A percentile compares a stretch with the other conserved stretches of the same genome.
phyloP scores from a whole-genome alignment of 2,113 vertebrate genomes.

The Reinhardtius hippoglossoides region DNA sequence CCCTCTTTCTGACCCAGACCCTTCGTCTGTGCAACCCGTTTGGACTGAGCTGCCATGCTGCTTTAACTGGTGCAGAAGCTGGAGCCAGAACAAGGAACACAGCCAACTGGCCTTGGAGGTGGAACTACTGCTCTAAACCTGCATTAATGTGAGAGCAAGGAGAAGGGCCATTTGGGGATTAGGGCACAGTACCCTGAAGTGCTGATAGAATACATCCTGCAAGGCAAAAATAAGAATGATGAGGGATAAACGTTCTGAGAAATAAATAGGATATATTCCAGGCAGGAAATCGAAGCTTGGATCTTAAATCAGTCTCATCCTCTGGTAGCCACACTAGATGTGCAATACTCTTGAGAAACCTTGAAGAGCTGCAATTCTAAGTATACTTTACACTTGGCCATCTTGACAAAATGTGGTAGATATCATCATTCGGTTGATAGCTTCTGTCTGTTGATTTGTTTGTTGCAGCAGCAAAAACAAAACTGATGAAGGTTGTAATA shows the following conservation, averaged over 20 bases:
- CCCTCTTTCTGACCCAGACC: conserved; percentile 45
- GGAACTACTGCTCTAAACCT: conserved; percentile 41
- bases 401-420: neutral
- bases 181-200: conserved; percentile 21
- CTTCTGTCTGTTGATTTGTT: neutral
- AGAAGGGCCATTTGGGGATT: conserved; percentile 30
- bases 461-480: neutral
- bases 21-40: conserved; percentile 29
- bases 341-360: neutral
- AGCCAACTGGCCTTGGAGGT: conserved; percentile 54
- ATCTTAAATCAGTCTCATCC: conserved; percentile 8
- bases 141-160: conserved; percentile 40
- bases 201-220: conserved; percentile 34
- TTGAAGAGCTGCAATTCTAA: neutral
- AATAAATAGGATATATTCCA: conserved; percentile 8
- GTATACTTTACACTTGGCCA: neutral
- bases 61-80: conserved; percentile 32
- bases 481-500: neutral
- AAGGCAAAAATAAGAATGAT: conserved; percentile 24
- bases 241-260: neutral
- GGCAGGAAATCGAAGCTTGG: neutral
- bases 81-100: conserved; percentile 48
- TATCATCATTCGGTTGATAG: neutral
- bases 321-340: neutral
- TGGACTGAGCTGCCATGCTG: conserved; percentile 38